A percentile compares a stretch with the other conserved stretches of the same genome.
Evolutionary conservation across 1,140 invertebrate species (phyloP).

Genomic region (Zaprionus inermis): DNA sequence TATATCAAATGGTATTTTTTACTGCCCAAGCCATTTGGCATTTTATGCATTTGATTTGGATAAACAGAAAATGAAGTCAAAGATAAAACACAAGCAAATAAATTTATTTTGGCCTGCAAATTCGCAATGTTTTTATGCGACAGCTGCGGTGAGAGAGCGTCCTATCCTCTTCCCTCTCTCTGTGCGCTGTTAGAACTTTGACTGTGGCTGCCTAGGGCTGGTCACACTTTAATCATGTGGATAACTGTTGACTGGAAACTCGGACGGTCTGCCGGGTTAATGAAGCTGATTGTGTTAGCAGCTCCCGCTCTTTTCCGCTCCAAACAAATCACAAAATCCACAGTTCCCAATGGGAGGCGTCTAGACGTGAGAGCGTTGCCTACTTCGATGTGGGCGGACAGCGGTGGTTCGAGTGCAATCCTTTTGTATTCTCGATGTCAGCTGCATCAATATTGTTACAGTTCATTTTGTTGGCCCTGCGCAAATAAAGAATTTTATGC

Average conservation of each 20-base stretch:
- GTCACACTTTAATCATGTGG: constrained; percentile 45
- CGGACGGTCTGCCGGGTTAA: constrained; percentile 59
- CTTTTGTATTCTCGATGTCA: constrained; percentile 70
- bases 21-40: constrained; percentile 28
- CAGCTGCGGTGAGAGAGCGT: too few relatives aligned
- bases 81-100: constrained; percentile 25
- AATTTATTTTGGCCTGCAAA: constrained; percentile 47
- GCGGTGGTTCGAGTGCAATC: constrained; percentile 49
- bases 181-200: not conserved
- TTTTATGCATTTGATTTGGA: constrained; percentile 44
- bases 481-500: constrained; percentile 78
- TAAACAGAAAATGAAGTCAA: constrained; percentile 18
- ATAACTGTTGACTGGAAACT: constrained; percentile 44
- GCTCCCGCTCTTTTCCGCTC: not conserved
- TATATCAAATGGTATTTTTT: constrained; percentile 53
- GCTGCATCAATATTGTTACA: constrained; percentile 81
- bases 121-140: constrained; percentile 7
- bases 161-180: too few relatives aligned
- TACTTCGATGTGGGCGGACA: constrained; percentile 9
- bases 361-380: constrained; percentile 58
- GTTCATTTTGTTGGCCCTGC: constrained; percentile 77
- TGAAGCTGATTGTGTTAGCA: constrained; percentile 52
- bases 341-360: constrained; percentile 34
- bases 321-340: constrained; percentile 49
- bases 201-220: not conserved